A percentile compares a stretch with the other conserved stretches of the same genome.
Evolutionary conservation across 1,140 invertebrate genomes (phyloP).

Genomic region (Tribolium madens): DNA sequence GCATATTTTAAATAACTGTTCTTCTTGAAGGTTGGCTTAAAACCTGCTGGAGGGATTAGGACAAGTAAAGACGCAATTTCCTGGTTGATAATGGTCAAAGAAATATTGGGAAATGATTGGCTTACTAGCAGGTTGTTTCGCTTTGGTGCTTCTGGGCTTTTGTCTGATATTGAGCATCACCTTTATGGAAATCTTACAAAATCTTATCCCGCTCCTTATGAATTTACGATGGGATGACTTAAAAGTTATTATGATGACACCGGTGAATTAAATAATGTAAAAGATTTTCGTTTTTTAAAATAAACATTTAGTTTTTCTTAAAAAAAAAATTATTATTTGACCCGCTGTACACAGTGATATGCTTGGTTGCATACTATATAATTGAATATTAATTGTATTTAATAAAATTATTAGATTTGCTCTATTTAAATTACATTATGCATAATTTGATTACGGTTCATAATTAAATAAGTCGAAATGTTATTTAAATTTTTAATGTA

Average conservation of each 20-base stretch:
- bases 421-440: background rate
- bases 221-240: constrained; percentile 60
- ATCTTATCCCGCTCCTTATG: constrained; percentile 52
- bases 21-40: constrained; percentile 88
- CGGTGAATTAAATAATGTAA: no score
- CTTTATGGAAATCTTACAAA: constrained; percentile 68
- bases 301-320: no score
- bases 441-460: background rate
- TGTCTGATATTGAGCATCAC: constrained; percentile 82
- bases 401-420: background rate
- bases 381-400: no score
- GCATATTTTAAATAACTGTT: background rate
- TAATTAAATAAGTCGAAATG: no score
- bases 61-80: constrained; percentile 87
- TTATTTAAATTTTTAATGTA: no score
- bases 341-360: no score
- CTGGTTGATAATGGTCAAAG: constrained; percentile 89
- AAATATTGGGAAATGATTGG: constrained; percentile 91
- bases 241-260: no score
- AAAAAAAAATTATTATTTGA: no score
- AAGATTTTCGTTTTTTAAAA: no score
- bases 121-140: constrained; percentile 86
- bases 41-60: constrained; percentile 96
- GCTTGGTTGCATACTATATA: no score
- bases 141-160: constrained; percentile 92